A percentile compares a stretch with the other conserved stretches of the same genome.
Conservation (phyloP, 2,888 invertebrate genomes). For the Graphium colonna region DNA sequence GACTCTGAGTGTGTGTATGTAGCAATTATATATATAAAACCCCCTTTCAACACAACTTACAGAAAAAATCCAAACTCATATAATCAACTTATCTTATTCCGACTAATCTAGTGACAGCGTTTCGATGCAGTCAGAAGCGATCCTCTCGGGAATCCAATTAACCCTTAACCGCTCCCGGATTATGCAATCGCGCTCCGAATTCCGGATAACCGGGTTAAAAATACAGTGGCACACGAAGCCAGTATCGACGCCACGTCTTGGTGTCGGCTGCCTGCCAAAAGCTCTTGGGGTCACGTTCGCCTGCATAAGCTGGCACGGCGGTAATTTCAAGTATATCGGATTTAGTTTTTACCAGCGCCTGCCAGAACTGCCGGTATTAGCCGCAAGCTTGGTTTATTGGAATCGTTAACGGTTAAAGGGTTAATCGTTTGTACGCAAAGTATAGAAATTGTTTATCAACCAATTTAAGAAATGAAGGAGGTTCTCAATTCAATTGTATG, state of each 20-base stretch:
- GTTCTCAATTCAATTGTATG: no score
- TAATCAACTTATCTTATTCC: neutral
- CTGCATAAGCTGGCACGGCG: conserved; percentile 51
- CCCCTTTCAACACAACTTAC: no score
- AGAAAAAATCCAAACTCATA: neutral
- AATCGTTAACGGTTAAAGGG: conserved; percentile 32
- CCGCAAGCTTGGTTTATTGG: conserved; percentile 49
- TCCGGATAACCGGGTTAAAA: conserved; percentile 28
- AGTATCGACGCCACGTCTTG: conserved; percentile 32
- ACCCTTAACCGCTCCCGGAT: conserved; percentile 9
- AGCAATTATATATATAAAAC: no score
- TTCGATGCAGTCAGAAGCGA: neutral
- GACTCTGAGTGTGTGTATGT: no score
- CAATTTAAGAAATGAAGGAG: no score
- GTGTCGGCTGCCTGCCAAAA: conserved; percentile 55
- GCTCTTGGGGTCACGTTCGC: conserved; percentile 51
- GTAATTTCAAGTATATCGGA: conserved; percentile 71
- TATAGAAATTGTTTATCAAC: no score
- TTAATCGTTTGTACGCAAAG: conserved; percentile 30
- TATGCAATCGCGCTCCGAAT: conserved; percentile 14
- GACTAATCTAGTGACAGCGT: neutral
- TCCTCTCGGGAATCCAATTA: conserved; percentile 17
- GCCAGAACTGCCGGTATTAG: conserved; percentile 57
- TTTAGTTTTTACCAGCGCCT: conserved; percentile 66
- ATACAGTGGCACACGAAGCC: conserved; percentile 35